phyloP scores from a whole-genome alignment of 2,888 invertebrate genomes.

The Nymphalis urticae region DNA sequence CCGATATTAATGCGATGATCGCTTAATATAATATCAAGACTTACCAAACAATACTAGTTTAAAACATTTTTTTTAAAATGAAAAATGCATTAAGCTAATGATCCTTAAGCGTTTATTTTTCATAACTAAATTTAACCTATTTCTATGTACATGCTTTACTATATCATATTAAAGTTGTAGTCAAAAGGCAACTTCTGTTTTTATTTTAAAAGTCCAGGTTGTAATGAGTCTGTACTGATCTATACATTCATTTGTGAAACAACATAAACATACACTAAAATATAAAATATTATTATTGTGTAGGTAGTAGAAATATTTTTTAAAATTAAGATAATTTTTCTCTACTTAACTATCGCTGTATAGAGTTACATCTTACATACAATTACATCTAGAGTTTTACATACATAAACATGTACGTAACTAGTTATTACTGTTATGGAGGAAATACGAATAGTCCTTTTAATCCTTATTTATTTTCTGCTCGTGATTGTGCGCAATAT shows the following conservation, averaged over 20 bases:
- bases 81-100: slow-evolving; percentile 13
- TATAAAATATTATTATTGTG: no score
- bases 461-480: not conserved
- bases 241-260: no score
- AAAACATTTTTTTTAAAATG: not conserved
- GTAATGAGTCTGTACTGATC: not conserved
- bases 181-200: not conserved
- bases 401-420: no score
- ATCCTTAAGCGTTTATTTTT: slow-evolving; percentile 24
- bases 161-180: slow-evolving; percentile 28
- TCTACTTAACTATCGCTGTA: no score
- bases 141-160: slow-evolving; percentile 26
- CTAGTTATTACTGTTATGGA: no score
- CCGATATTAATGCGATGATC: no score
- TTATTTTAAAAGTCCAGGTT: not conserved
- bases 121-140: slow-evolving; percentile 28
- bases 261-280: no score
- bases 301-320: no score
- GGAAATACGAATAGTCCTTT: no score
- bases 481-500: not conserved
- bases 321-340: no score
- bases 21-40: not conserved
- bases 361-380: no score
- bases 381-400: no score
- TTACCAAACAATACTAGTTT: not conserved